Base-by-base conservation (phyloP, 2,113 vertebrate species). In the Oreotragus oreotragus region DNA sequence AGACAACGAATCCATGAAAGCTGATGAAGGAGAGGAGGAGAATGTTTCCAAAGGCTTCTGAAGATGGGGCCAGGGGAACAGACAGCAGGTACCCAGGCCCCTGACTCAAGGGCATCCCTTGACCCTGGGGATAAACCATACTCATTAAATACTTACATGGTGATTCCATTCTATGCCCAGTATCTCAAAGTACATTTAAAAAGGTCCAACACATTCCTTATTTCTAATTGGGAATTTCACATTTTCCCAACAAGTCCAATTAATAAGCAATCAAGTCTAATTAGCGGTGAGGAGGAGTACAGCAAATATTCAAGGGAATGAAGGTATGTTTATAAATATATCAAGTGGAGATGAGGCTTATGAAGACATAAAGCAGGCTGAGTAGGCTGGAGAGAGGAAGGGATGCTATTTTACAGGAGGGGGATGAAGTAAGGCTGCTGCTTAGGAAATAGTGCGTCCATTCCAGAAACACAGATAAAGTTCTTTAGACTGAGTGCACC, bases 191-290 rank as follows among this genome's bases (percentile, higher is more conserved):
- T 55, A 83, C 80, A 27, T 27, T 83, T 33, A 1, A 83, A 55
- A 83, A 36, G 12, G 51, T 55, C 80, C 33, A 55, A 9, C n/a
- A 83, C n/a, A 55, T 83, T 55, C 51, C 13, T 99, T 98, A 98
- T 98, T 98, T 98, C 97, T 99, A 99, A 99, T 99, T 99, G 98
- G 92, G 45, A 57, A 79, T 97, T 98, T 98, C 84, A 93, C 87
- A 25, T 96, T 98, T 96, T 97, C 92, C 97, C 98, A 98, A 97
- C 96, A 98, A 98, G 97, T 97, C 96, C 96, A 98, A 45, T 98
- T 90, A 98, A 98, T 97, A 97, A 98, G 96, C 96, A 58, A 91
- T 97, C 97, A 97, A 98, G 7, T 83, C 80, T 83, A 55, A 83
- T 19, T 81, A 15, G 11, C 4, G 7, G 27, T 73, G 3, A 17